These are phyloP conservation scores for Cyrtodaria siliqua DNA, from an alignment of 2,888 invertebrate genomes.

Conservation along the genomic window DNA sequence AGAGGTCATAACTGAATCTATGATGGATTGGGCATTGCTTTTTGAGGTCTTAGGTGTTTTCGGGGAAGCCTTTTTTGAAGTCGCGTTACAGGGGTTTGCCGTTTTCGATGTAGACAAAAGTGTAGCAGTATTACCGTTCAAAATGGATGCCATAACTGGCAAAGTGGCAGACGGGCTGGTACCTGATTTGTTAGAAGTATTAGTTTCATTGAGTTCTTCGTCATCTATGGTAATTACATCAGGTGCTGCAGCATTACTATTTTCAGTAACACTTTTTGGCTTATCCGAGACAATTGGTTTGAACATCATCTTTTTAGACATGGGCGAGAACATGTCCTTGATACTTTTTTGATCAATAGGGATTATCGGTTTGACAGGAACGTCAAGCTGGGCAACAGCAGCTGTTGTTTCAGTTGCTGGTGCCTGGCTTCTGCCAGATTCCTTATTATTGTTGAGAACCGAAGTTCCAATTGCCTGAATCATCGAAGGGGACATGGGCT, in stretches of 20 bases:
- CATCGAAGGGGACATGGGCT: slow-evolving; percentile 68
- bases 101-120: not conserved
- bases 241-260: not conserved
- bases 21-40: not conserved
- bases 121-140: not conserved
- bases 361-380: slow-evolving; percentile 8
- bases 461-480: slow-evolving; percentile 61
- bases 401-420: not conserved
- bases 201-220: not conserved
- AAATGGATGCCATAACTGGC: too few relatives aligned
- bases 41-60: slow-evolving; percentile 14
- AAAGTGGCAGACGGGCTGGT: not conserved
- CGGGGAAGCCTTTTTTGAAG: not conserved
- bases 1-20: slow-evolving; percentile 33
- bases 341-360: slow-evolving; percentile 56
- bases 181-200: too few relatives aligned
- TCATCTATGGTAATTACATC: not conserved
- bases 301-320: slow-evolving; percentile 6
- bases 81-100: not conserved
- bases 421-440: slow-evolving; percentile 17
- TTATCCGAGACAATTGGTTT: not conserved
- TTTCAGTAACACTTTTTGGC: not conserved
- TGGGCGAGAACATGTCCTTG: slow-evolving; percentile 50
- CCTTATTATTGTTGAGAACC: slow-evolving; percentile 29
- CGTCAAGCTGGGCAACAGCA: not conserved